These are phyloP conservation scores for Patiria miniata DNA, from an alignment of 35 echinoderm and acorn worm species.

Conservation along the genomic window DNA sequence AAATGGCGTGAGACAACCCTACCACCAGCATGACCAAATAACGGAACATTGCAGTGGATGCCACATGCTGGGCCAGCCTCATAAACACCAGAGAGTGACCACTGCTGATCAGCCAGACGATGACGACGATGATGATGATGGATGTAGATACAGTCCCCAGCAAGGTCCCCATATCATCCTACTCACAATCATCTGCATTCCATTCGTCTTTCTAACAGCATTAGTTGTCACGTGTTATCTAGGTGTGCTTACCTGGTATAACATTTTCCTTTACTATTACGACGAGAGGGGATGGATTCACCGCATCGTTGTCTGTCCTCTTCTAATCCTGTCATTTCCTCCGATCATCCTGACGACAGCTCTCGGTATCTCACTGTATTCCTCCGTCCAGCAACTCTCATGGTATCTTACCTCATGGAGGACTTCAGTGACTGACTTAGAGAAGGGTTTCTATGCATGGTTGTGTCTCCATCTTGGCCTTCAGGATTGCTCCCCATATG, in stretches of 20 bases:
- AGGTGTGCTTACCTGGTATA: conserved; percentile 82
- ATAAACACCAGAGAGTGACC: not conserved
- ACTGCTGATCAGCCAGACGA: not conserved
- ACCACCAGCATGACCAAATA: not conserved
- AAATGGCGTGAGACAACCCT: not conserved
- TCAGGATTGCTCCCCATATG: conserved; percentile 74
- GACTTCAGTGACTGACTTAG: conserved; percentile 57
- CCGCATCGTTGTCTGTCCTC: conserved; percentile 66
- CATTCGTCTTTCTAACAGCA: conserved; percentile 66
- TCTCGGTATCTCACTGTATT: conserved; percentile 53
- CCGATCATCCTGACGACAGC: conserved; percentile 36
- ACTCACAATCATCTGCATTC: conserved; percentile 54
- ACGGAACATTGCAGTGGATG: conserved; percentile 16
- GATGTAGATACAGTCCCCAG: conserved; percentile 18
- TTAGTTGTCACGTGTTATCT: conserved; percentile 58
- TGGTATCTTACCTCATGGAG: conserved; percentile 65
- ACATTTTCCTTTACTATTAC: conserved; percentile 77
- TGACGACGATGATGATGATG: conserved; percentile 13
- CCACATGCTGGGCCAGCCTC: not conserved
- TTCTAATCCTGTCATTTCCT: conserved; percentile 74
- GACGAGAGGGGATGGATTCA: conserved; percentile 71
- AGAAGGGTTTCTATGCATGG: conserved; percentile 75
- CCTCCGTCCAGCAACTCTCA: conserved; percentile 53
- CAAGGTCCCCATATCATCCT: conserved; percentile 75
- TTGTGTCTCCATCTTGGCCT: conserved; percentile 67